Conservation (phyloP, 2,888 invertebrate species). For the Trissolcus brochymenae region DNA sequence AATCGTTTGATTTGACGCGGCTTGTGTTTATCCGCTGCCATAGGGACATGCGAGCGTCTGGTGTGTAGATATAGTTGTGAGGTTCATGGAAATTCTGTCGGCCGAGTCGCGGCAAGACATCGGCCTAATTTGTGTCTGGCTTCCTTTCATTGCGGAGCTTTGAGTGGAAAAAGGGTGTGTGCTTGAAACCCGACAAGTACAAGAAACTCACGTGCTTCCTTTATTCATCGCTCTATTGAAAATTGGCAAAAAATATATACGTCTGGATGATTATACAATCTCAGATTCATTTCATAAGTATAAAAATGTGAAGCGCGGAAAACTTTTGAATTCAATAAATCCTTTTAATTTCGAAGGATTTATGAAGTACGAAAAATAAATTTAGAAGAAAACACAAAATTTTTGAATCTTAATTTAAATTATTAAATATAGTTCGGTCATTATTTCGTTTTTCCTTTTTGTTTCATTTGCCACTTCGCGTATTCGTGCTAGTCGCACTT, state of each 20-base stretch:
- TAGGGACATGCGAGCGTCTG: constrained; percentile 14
- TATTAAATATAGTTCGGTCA: no score
- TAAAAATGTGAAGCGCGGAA: no score
- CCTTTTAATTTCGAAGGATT: no score
- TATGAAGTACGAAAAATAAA: no score
- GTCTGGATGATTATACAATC: no score
- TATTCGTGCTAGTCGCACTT: constrained; percentile 71
- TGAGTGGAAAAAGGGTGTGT: constrained; percentile 49
- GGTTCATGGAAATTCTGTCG: constrained; percentile 61
- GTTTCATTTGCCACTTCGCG: constrained; percentile 70
- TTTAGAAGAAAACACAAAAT: no score
- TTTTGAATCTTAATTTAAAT: no score
- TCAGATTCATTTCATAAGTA: no score
- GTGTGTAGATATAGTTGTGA: neutral
- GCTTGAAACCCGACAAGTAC: constrained; percentile 66
- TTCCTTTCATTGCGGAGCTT: constrained; percentile 63
- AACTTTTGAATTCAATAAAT: no score
- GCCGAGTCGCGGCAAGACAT: constrained; percentile 52
- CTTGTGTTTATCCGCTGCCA: constrained; percentile 16
- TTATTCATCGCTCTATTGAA: constrained; percentile 2
- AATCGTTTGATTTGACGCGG: constrained; percentile 19
- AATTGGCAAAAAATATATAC: no score
- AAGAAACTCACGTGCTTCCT: constrained; percentile 60
- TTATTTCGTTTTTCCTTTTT: constrained; percentile 46
- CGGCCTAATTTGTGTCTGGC: constrained; percentile 70